Evolutionary conservation across 2,888 invertebrate genomes (phyloP), one percentile per base, ranked within the genome.

Genomic region (Euproctis similis): DNA sequence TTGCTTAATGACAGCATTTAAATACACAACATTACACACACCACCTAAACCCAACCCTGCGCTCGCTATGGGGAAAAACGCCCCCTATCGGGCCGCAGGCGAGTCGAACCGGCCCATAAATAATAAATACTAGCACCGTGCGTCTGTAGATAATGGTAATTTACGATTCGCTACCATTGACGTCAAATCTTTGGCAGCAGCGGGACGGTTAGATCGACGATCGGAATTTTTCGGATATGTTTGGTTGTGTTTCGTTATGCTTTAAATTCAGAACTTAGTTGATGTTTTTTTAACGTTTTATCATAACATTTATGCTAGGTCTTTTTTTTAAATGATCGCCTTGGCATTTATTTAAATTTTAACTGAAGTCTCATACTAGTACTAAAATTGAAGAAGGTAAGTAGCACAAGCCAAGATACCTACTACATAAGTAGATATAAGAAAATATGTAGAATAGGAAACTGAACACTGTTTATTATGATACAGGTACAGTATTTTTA

Each of bases 101-200:
- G 69, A 68, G 66, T 60, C 77, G 70, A 73, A 75, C 70, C 75
- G 70, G 51, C 72, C 76, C 82, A 85, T 85, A 85, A 85, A 85
- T 85, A 85, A 85, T 85, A 85, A 84, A 82, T 73, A 77, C 71
- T 72, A 80, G 72, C 73, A 64, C 74, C 60, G 75, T 68, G 66
- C 73, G 80, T 80, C 82, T 80, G 75, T 67, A 81, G 85, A 85
- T 85, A 85, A 82, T 85, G 76, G 82, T 84, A 81, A 84, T 82
- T 81, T 84, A 85, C 78, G 76, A 67, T 60, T 65, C 61, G 61
- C 66, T 63, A 72, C 73, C 69, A 69, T 61, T 65, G 68, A 58
- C 73, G 76, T 80, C 80, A 80, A 71, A 74, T 70, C 75, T 73
- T 74, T 77, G 76, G 74, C 74, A 75, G 49, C 52, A 44, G 62